These are phyloP conservation scores for Schizopygopsis malacanthus DNA, from an alignment of 2,797 vertebrate genomes.

Conservation along the genomic window DNA sequence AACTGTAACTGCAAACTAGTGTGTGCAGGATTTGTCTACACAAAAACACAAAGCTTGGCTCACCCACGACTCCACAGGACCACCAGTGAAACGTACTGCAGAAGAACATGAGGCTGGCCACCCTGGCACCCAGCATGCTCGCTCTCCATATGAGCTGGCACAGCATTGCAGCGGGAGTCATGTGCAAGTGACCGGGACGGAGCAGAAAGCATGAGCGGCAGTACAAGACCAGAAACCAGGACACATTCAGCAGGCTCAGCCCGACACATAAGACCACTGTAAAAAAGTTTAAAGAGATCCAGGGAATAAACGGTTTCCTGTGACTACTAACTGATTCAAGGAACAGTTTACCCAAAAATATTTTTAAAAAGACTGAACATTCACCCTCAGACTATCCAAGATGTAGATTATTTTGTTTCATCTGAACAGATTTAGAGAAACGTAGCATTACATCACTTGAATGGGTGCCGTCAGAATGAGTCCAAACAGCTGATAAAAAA, in stretches of 20 bases:
- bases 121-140: constrained; percentile 83
- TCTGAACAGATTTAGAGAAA: not conserved
- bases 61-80: constrained; percentile 83
- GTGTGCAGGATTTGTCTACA: not conserved
- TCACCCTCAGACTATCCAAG: not conserved
- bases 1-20: not conserved
- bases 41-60: constrained; percentile 42
- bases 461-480: not conserved
- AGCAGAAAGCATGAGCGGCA: constrained; percentile 75
- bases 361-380: not conserved
- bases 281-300: constrained; percentile 16
- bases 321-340: not conserved
- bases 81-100: constrained; percentile 82
- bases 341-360: not conserved
- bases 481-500: not conserved
- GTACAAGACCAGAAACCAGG: constrained; percentile 87
- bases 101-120: constrained; percentile 84
- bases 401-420: not conserved
- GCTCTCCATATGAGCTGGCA: constrained; percentile 89
- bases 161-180: constrained; percentile 77
- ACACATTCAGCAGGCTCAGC: constrained; percentile 81
- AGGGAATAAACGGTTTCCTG: not conserved
- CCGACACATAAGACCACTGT: constrained; percentile 78
- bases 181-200: constrained; percentile 78
- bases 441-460: not conserved